A percentile compares a stretch with the other conserved stretches of the same genome.
Conservation (phyloP, 23 tunicate species). For the Corella eumyota region DNA sequence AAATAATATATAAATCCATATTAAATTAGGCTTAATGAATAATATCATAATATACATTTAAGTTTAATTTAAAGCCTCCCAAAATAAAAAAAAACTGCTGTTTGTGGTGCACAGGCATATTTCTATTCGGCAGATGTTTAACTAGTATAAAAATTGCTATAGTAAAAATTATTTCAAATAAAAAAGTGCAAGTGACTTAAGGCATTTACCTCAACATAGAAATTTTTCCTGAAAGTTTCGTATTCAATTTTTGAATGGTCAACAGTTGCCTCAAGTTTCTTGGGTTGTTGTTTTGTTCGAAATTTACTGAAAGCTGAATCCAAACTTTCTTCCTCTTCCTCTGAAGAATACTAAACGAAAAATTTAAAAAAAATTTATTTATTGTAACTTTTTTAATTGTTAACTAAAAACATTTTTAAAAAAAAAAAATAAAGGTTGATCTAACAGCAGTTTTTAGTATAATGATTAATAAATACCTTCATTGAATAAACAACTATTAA, state of each 20-base stretch:
- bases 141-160: neutral
- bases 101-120: no score
- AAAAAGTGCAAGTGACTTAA: no score
- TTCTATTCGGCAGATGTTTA: neutral
- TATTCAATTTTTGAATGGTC: conserved; percentile 83
- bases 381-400: no score
- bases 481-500: no score
- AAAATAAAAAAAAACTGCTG: no score
- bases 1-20: no score
- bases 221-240: conserved; percentile 72
- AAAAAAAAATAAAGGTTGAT: no score
- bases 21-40: neutral
- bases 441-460: no score
- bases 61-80: neutral
- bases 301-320: conserved; percentile 77
- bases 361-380: neutral
- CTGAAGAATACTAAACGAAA: conserved; percentile 69
- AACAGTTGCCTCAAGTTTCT: conserved; percentile 67
- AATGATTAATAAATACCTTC: no score
- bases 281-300: conserved; percentile 72
- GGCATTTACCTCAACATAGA: conserved; percentile 86
- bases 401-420: no score
- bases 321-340: conserved; percentile 75
- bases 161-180: neutral
- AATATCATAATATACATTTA: neutral